Evolutionary conservation across 2,888 invertebrate genomes (phyloP), one percentile per base, ranked within the genome.

Genomic region (Esperia sulphurella): DNA sequence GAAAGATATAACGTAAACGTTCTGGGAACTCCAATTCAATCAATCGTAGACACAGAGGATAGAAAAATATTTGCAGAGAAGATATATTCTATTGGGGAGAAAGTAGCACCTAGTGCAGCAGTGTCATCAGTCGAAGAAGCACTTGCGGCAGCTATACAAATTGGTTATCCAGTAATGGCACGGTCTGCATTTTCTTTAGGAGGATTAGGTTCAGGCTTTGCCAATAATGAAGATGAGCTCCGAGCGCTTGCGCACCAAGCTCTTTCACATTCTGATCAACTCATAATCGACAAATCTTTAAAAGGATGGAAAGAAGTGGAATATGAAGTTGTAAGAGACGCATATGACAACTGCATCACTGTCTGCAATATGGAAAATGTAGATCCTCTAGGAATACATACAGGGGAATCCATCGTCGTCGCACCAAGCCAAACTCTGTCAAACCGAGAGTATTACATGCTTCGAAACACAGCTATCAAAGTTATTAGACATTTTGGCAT

Each of bases 331-430:
- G 98, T 99, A 0, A 90, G 99, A 51, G 99, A 99, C 88, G 97
- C 97, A 1, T 98, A 92, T 71, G 98, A 99, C 78, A 99, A 99
- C 76, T 99, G 99, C 72, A 97, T 99, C 49, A 98, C 99, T 0
- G 98, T 99, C 1, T 99, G 99, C 79, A 99, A 99, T 78, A 99
- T 99, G 99, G 99, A 99, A 87, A 99, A 99, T 83, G 95, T 99
- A 0, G 99, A 99, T 91, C 99, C 99, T 0, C 89, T 99, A 41
- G 99, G 98, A 31, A 99, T 99, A 54, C 99, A 99, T 65, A 99
- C 99, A 0, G 99, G 99, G 13, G 99, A 99, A 84, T 98, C 98
- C 0, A 98, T 99, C 57, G 99, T 99, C 0, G 97, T 99, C 0
- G 99, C 99, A 0, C 99, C 99, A 0, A 98, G 98, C 76, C 99